These are phyloP conservation scores for Progne subis DNA, from an alignment of 2,113 vertebrate genomes.

Conservation along the genomic window DNA sequence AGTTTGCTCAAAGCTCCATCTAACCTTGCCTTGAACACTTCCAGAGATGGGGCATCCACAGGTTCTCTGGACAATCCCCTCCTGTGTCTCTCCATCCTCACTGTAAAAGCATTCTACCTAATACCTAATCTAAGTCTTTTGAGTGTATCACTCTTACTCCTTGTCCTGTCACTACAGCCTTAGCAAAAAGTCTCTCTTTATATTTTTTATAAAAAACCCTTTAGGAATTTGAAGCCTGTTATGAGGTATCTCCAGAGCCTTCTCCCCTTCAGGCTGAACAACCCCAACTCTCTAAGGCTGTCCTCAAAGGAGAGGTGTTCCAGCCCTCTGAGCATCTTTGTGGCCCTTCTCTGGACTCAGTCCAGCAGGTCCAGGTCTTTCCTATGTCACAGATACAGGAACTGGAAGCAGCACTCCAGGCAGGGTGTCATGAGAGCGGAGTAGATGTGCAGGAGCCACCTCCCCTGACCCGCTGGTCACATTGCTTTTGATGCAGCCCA, in stretches of 20 bases:
- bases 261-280: background rate
- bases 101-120: background rate
- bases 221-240: background rate
- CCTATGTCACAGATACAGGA: background rate
- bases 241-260: background rate
- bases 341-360: background rate
- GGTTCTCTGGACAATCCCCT: background rate
- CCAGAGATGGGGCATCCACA: background rate
- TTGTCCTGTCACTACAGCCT: background rate
- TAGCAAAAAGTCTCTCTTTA: background rate
- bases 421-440: background rate
- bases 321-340: background rate
- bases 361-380: background rate
- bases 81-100: background rate
- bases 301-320: background rate
- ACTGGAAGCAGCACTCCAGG: background rate
- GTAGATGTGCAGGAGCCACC: background rate
- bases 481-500: background rate
- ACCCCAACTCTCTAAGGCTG: background rate
- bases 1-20: background rate
- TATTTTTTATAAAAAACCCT: background rate
- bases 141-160: background rate
- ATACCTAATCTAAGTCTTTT: background rate
- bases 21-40: background rate
- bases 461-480: fast-evolving